Conservation (phyloP, 2,797 vertebrate species). For the Uromys caudimaculatus region DNA sequence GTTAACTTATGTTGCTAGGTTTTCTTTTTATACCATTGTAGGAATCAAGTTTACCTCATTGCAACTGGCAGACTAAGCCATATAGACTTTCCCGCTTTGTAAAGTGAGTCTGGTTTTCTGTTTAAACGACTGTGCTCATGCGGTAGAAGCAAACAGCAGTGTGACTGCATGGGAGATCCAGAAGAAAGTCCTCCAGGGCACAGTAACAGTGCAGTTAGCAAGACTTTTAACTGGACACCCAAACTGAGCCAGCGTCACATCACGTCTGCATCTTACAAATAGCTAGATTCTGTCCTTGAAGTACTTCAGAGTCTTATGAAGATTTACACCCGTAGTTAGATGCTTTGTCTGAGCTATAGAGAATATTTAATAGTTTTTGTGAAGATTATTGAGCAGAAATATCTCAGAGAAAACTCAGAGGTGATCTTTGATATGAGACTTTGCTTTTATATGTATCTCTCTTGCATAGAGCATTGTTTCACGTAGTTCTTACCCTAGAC, state of each 20-base stretch:
- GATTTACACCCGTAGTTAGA: constrained; percentile 78
- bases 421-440: constrained; percentile 54
- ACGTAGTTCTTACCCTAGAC: constrained; percentile 23
- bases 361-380: constrained; percentile 82
- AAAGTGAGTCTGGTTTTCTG: constrained; percentile 56
- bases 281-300: constrained; percentile 82
- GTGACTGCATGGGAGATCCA: constrained; percentile 1
- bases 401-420: constrained; percentile 60
- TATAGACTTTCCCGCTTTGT: constrained; percentile 52
- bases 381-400: constrained; percentile 76
- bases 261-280: constrained; percentile 80
- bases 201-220: constrained; percentile 75
- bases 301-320: constrained; percentile 77
- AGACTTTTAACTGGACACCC: constrained; percentile 83
- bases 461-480: background rate
- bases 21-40: constrained; percentile 44
- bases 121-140: constrained; percentile 52
- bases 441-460: constrained; percentile 63
- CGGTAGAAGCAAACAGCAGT: constrained; percentile 1
- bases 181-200: constrained; percentile 73
- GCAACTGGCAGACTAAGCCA: constrained; percentile 60
- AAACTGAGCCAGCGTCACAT: constrained; percentile 76
- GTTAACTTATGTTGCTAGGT: background rate
- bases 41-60: constrained; percentile 54
- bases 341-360: constrained; percentile 79